Evolutionary conservation across 2,888 invertebrate genomes (phyloP).

Genomic region (Celastrina argiolus): DNA sequence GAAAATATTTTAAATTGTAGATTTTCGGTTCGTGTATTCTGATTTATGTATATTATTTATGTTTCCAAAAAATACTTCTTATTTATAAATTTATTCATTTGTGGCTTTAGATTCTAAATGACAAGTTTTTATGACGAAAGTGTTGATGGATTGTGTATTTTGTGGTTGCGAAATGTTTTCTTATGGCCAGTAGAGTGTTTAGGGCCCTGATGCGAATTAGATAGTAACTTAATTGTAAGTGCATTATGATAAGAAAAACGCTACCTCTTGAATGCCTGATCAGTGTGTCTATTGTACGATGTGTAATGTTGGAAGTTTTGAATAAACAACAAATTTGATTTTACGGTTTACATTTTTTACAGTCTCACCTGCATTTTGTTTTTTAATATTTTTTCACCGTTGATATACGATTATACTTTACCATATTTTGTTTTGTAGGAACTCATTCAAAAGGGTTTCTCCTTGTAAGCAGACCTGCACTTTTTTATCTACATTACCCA

Average conservation of each 20-base stretch:
- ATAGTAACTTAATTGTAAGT: conserved; percentile 28
- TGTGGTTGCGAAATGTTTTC: not conserved
- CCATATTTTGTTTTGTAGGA: too few relatives aligned
- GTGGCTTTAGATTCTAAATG: not conserved
- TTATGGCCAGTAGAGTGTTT: not conserved
- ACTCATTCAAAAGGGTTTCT: too few relatives aligned
- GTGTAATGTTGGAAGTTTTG: conserved; percentile 40
- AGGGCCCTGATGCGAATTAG: not conserved
- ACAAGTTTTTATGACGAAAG: not conserved
- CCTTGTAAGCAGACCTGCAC: too few relatives aligned
- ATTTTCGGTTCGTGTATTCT: not conserved
- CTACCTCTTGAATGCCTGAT: conserved; percentile 72
- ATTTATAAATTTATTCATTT: too few relatives aligned
- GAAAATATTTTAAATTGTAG: not conserved
- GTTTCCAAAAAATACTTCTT: too few relatives aligned
- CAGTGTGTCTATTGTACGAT: conserved; percentile 55
- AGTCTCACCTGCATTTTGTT: not conserved
- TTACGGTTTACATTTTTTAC: conserved; percentile 3
- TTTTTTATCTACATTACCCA: too few relatives aligned
- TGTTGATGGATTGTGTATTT: not conserved
- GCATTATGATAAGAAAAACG: conserved; percentile 54
- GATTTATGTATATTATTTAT: too few relatives aligned
- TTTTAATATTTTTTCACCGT: not conserved
- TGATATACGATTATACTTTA: not conserved
- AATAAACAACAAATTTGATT: conserved; percentile 19